phyloP scores from a whole-genome alignment of 2,113 vertebrate genomes.

The Etia nguti region DNA sequence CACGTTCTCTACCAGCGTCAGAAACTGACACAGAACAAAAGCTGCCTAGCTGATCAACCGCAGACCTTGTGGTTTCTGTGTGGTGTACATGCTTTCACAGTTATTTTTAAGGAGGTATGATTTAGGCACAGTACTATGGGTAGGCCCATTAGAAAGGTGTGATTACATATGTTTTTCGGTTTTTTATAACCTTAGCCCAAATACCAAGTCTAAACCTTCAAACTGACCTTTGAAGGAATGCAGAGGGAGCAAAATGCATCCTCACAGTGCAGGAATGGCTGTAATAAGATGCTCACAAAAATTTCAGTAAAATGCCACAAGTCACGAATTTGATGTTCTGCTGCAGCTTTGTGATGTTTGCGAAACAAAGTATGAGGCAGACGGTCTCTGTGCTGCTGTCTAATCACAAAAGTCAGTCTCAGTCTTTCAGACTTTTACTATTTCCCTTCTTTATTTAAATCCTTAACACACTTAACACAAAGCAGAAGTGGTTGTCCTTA shows the following conservation, averaged over 20 bases:
- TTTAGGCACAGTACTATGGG: neutral
- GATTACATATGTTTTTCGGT: neutral
- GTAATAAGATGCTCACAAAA: rapidly evolving
- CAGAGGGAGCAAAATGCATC: neutral
- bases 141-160: neutral
- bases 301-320: neutral
- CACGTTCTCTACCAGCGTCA: neutral
- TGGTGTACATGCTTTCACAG: neutral
- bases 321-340: neutral
- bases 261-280: neutral
- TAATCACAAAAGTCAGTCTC: neutral
- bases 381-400: neutral
- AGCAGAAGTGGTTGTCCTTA: neutral
- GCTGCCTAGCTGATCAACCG: neutral
- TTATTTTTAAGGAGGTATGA: neutral
- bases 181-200: neutral
- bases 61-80: neutral
- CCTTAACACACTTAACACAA: neutral
- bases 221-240: neutral
- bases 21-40: neutral
- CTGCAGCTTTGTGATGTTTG: neutral
- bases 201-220: neutral
- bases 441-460: neutral
- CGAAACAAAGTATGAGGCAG: neutral
- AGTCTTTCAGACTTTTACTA: neutral